phyloP scores from a whole-genome alignment of 2,888 invertebrate genomes.

The Lepeophtheirus nordmannii region DNA sequence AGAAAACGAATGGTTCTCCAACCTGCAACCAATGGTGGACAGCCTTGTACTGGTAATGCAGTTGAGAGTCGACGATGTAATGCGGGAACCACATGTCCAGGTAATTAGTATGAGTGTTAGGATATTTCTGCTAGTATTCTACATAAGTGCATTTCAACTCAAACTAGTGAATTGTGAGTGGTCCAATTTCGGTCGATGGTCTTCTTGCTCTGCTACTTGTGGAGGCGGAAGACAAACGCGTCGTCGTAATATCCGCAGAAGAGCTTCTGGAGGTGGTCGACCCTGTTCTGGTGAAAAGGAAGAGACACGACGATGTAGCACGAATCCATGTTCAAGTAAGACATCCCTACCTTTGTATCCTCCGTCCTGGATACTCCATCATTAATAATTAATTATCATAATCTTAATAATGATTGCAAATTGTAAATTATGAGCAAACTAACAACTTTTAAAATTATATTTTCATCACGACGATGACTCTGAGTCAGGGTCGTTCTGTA shows the following conservation, averaged over 20 bases:
- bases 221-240: conserved; percentile 16
- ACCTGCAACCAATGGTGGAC: conserved; percentile 8
- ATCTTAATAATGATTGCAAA: neutral
- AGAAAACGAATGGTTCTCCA: conserved; percentile 19
- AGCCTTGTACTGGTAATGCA: conserved; percentile 10
- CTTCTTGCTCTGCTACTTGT: conserved; percentile 15
- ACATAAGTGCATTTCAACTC: neutral
- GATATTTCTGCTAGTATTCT: neutral
- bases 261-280: conserved; percentile 9
- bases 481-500: too few relatives aligned
- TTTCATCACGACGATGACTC: too few relatives aligned
- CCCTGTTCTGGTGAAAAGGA: neutral
- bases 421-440: too few relatives aligned
- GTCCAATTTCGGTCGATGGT: conserved; percentile 14
- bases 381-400: neutral
- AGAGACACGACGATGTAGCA: conserved; percentile 15
- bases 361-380: neutral
- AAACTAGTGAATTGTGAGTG: conserved; percentile 19
- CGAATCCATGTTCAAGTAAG: conserved; percentile 13
- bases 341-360: neutral
- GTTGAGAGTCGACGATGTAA: conserved; percentile 10
- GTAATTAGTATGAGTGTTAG: neutral
- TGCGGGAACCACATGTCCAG: conserved; percentile 9
- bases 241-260: neutral
- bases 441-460: too few relatives aligned